Evolutionary conservation across 2,113 vertebrate genomes (phyloP), one percentile per base, ranked within the genome.

Genomic region (Hyaena hyaena): DNA sequence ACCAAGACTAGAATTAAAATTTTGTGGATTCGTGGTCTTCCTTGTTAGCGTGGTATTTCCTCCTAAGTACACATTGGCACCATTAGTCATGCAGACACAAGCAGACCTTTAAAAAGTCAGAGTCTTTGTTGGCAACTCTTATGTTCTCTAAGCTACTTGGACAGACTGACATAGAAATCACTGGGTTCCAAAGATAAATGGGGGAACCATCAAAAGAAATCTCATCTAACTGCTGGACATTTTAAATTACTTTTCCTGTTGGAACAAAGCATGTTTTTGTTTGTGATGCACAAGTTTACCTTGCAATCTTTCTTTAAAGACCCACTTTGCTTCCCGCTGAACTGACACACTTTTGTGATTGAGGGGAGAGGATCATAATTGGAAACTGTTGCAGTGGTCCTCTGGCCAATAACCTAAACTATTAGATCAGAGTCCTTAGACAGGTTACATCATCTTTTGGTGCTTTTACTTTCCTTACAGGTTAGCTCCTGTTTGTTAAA

Each of bases 1-100:
- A 88, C 95, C 77, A 65, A 97, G 94, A 96, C 93, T 95, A 94
- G 97, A 97, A 98, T 97, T 98, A 98, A 98, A 97, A 93, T 97
- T 95, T 94, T 97, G 97, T 98, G 97, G 97, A 93, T 93, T 96
- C 55, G 69, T 81, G 96, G 97, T 96, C 95, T 97, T 88, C 79
- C 95, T 97, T 97, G 95, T 98, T 98, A 97, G 88, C 35, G 35
- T 88, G 97, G 97, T 19, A 97, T 98, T 98, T 98, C 97, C 93
- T 97, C 58, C 93, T 93, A 71, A 81, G 95, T 94, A 91, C 82
- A 91, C 95, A 97, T 94, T 97, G 96, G 95, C 55, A 63, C 86
- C 89, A 28, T 96, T 96, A 97, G 95, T 96, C 93, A 96, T 97
- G 95, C 76, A 94, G 96, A 90, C 88, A 92, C 79, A 97, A 96